These are phyloP conservation scores for Synergus japonicus DNA, from an alignment of 2,888 invertebrate genomes.

Conservation along the genomic window DNA sequence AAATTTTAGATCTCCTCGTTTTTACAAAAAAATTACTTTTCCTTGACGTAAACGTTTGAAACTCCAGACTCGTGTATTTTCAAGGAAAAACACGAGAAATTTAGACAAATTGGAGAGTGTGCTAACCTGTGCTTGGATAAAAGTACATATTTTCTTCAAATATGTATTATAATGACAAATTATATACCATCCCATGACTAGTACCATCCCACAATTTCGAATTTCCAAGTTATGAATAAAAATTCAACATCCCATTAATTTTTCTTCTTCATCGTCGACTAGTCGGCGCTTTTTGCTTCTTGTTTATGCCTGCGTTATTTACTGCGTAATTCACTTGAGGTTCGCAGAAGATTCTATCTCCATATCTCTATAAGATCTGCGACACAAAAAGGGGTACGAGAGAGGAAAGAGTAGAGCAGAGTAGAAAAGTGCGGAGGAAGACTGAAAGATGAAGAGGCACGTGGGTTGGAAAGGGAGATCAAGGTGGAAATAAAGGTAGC, in stretches of 20 bases:
- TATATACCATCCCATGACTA: no score
- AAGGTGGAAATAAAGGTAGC: conserved; percentile 38
- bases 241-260: neutral
- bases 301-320: conserved; percentile 33
- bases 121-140: no score
- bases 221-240: no score
- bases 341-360: conserved; percentile 42
- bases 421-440: conserved; percentile 5
- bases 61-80: neutral
- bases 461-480: conserved; percentile 1
- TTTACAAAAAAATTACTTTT: no score
- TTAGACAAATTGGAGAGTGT: no score
- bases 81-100: neutral
- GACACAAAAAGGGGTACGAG: conserved; percentile 27
- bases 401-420: neutral
- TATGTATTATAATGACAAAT: no score
- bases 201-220: no score
- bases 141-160: no score
- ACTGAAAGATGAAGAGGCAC: conserved; percentile 4
- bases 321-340: conserved; percentile 40
- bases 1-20: no score
- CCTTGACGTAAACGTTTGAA: no score
- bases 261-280: neutral
- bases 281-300: conserved; percentile 26
- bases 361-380: conserved; percentile 12